These are phyloP conservation scores for Crepidodera aurea DNA, from an alignment of 2,888 invertebrate genomes.

Conservation along the genomic window DNA sequence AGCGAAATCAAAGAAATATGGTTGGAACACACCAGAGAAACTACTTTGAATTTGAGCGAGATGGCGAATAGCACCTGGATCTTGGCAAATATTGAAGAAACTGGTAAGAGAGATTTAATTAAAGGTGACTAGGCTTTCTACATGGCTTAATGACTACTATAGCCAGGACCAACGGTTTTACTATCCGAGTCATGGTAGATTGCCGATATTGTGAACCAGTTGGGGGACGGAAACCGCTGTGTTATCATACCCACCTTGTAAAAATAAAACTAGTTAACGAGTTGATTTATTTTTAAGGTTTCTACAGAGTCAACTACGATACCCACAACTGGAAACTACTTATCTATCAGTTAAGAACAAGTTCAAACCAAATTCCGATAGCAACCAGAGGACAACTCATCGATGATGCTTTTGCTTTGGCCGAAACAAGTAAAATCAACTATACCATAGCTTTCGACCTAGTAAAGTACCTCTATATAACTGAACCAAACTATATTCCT, in stretches of 20 bases:
- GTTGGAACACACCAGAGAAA: conserved; percentile 50
- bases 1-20: conserved; percentile 46
- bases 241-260: too few species aligned
- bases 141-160: too few species aligned
- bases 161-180: too few species aligned
- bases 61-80: conserved; percentile 62
- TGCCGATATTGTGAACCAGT: too few species aligned
- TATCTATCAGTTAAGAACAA: conserved; percentile 58
- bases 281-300: too few species aligned
- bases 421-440: conserved; percentile 66
- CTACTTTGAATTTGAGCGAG: conserved; percentile 50
- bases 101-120: conserved; percentile 60
- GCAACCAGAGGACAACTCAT: conserved; percentile 75
- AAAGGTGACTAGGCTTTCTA: too few species aligned
- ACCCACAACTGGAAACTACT: conserved; percentile 67
- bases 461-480: conserved; percentile 69
- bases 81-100: conserved; percentile 69
- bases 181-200: too few species aligned
- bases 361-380: conserved; percentile 63
- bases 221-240: too few species aligned
- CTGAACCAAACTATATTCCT: conserved; percentile 71
- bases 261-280: too few species aligned
- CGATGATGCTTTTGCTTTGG: conserved; percentile 75
- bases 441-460: conserved; percentile 71
- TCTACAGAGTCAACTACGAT: conserved; percentile 72